phyloP scores from a whole-genome alignment of 53 echinoderm and acorn worm species.

The Mesocentrotus franciscanus region DNA sequence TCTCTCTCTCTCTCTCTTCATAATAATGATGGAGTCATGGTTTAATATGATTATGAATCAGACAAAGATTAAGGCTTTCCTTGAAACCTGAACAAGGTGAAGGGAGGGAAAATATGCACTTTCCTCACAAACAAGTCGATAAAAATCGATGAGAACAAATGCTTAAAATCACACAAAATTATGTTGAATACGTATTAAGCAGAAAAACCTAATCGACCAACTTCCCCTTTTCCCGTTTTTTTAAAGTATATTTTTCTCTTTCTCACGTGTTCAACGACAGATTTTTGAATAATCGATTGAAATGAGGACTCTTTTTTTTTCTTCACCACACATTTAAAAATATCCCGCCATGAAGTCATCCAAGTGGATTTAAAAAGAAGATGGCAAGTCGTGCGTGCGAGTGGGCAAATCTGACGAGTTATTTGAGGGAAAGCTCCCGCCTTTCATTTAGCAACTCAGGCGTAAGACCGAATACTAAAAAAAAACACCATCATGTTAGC shows the following conservation, averaged over 20 bases:
- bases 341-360: background rate
- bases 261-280: background rate
- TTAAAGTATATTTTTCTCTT: background rate
- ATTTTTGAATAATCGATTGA: slow-evolving; percentile 3
- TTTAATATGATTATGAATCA: background rate
- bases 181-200: background rate
- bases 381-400: background rate
- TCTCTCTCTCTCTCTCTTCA: background rate
- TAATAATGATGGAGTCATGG: background rate
- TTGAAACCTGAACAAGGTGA: background rate
- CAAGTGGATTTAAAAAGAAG: background rate
- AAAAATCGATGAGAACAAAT: background rate
- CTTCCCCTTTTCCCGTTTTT: background rate
- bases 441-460: background rate
- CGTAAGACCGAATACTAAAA: too few relatives aligned
- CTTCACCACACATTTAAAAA: background rate
- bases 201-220: background rate
- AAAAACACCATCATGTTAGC: too few relatives aligned
- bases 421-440: background rate
- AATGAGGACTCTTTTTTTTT: background rate
- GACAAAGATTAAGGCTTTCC: background rate
- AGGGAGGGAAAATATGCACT: background rate
- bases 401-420: background rate
- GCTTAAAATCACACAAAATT: background rate
- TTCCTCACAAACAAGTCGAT: background rate